A percentile compares a stretch with the other conserved stretches of the same genome.
phyloP scores from a whole-genome alignment of 2,888 invertebrate genomes.

The Psylliodes chrysocephalus region DNA sequence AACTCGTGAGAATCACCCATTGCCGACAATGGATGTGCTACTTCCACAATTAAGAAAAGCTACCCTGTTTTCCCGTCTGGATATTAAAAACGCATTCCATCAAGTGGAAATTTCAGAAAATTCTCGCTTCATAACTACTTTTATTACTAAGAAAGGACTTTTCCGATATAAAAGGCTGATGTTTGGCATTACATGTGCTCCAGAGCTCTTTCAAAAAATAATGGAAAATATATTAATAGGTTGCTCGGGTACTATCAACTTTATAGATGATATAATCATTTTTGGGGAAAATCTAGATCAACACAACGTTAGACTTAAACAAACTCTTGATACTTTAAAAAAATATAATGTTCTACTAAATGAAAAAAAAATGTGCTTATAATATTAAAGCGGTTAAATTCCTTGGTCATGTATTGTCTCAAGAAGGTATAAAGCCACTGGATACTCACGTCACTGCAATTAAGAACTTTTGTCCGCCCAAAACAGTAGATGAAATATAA shows the following conservation, averaged over 20 bases:
- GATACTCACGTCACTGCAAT: conserved; percentile 33
- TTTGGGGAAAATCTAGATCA: not conserved
- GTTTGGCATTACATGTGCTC: too few species aligned
- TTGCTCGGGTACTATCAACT: not conserved
- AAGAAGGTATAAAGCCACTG: conserved; percentile 41
- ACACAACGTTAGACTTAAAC: not conserved
- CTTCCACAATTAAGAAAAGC: too few species aligned
- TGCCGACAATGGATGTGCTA: too few species aligned
- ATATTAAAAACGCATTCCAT: too few species aligned
- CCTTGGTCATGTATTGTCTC: conserved; percentile 55
- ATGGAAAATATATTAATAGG: not conserved
- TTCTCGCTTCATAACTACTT: conserved; percentile 41
- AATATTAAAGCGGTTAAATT: conserved; percentile 33
- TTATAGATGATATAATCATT: not conserved
- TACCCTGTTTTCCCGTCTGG: too few species aligned
- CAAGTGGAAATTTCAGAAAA: too few species aligned
- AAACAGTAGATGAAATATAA: conserved; percentile 43
- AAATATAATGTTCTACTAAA: conserved; percentile 6
- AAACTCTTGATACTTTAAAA: conserved; percentile 2
- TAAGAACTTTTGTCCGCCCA: conserved; percentile 43
- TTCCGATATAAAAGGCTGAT: too few species aligned
- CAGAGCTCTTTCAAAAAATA: too few species aligned
- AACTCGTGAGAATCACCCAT: too few species aligned
- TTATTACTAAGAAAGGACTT: conserved; percentile 41
- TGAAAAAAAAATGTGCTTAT: conserved; percentile 32